Conservation (phyloP, 2,797 vertebrate genomes). For the Danio albolineatus region DNA sequence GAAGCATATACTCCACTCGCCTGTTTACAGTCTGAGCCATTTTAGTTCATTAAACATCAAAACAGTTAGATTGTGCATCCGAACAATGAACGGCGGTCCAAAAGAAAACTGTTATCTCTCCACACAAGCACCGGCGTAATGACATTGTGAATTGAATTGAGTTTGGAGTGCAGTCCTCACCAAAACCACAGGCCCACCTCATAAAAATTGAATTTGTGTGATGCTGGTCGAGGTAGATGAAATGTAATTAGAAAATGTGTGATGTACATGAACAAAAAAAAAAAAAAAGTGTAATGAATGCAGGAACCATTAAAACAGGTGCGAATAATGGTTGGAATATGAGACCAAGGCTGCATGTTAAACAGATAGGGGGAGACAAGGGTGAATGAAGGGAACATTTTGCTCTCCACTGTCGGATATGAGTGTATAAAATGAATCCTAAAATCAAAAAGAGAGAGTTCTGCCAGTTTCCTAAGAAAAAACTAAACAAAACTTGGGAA, state of each 20-base stretch:
- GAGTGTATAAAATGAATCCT: constrained; percentile 45
- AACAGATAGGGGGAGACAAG: constrained; percentile 51
- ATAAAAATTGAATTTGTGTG: constrained; percentile 51
- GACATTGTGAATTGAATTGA: constrained; percentile 59
- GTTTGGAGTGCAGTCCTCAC: constrained; percentile 59
- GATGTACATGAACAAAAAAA: constrained; percentile 36
- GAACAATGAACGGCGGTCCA: constrained; percentile 23
- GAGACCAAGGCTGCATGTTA: constrained; percentile 64
- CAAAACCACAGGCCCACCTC: constrained; percentile 44
- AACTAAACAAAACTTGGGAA: neutral
- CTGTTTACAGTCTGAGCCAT: constrained; percentile 22
- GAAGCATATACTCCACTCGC: constrained; percentile 18
- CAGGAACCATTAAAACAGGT: constrained; percentile 49
- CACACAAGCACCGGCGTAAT: constrained; percentile 29
- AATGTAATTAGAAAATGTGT: constrained; percentile 59
- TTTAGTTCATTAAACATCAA: constrained; percentile 39
- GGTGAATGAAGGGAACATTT: constrained; percentile 55
- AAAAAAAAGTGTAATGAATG: constrained; percentile 18
- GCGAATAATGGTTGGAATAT: constrained; percentile 48
- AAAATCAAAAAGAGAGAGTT: neutral
- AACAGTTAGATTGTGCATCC: constrained; percentile 39
- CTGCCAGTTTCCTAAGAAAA: constrained; percentile 21
- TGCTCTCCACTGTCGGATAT: constrained; percentile 51
- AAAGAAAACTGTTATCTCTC: constrained; percentile 30
- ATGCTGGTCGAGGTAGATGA: constrained; percentile 53